Base-by-base conservation (phyloP, 2,888 invertebrate species). In the Oligia fasciuncula region DNA sequence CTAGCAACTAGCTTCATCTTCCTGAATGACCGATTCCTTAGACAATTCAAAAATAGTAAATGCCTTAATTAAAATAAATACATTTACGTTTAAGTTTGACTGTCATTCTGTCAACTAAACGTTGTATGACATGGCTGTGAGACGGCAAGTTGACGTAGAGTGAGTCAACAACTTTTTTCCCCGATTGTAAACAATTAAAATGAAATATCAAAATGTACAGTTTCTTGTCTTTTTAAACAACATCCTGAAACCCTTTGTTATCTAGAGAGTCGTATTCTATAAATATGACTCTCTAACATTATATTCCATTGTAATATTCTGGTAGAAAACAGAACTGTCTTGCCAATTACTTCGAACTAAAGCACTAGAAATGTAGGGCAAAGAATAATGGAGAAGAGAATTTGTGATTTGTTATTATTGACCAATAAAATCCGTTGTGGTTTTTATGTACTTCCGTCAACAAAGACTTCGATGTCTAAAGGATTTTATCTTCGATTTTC, bases 321-420 rank as follows among this genome's bases (percentile, higher is more conserved):
- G n/a, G 11, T n/a, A 29, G 29, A 46, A 35, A 43, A 66, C 17
- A 9, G 35, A 49, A 74, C 35, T 19, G 9, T 67, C n/a, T 49
- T 40, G 63, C 40, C 19, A 77, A 67, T 62, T 43, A 68, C 43
- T 67, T 43, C 14, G 68, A 75, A 60, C 73, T 73, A 14, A 66
- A 66, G 57, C 29, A 40, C 60, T 13, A 67, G 4, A 23, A 23
- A 62, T 62, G 23, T 68, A 40, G 23, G 14, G 43, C 57, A n/a
- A 46, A 40, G n/a, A 54, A 14, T 8, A 68, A 68, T 51, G 43
- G 17, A 66, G 1, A 23, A 66, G 29, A 23, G 51, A 57, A 49
- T 76, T 49, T 49, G 46, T n/a, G 68, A 57, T 43, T 67, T 79
- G 6, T 67, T 84, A 70, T 67, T 74, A 79, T 63, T 68, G 54